Evolutionary conservation across 2,797 vertebrate species (phyloP).

Genomic region (Tokudaia muenninki): DNA sequence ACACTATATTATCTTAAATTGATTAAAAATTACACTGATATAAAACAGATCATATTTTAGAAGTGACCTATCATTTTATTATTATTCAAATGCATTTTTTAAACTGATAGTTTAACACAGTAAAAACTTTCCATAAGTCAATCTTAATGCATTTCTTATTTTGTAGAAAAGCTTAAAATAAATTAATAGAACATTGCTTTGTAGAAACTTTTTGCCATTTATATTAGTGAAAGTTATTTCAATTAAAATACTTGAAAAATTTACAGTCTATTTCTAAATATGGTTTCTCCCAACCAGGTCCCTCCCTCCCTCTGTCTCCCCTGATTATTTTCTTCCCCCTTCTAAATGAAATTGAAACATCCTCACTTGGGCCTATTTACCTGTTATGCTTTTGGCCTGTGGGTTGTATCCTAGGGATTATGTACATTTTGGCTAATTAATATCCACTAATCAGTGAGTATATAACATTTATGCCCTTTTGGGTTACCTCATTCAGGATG

Average conservation of each 20-base stretch:
- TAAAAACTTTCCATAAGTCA: background rate
- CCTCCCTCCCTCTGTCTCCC: background rate
- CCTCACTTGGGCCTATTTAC: background rate
- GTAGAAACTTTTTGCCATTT: background rate
- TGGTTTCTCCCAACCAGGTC: background rate
- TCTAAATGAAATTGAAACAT: background rate
- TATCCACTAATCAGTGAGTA: background rate
- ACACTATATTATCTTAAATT: background rate
- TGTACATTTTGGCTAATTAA: background rate
- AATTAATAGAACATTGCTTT: constrained; percentile 19
- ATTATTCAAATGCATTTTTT: background rate
- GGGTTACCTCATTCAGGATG: background rate
- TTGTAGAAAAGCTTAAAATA: constrained; percentile 28
- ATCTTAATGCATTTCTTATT: background rate
- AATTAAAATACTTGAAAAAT: constrained; percentile 9
- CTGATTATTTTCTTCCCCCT: no score
- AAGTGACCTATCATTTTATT: background rate
- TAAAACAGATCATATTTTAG: background rate
- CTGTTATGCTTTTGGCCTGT: background rate
- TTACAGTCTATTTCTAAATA: background rate
- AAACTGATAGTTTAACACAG: background rate
- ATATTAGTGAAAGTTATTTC: constrained; percentile 10
- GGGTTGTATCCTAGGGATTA: background rate
- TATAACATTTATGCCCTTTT: background rate
- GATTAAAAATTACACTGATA: background rate